phyloP scores from a whole-genome alignment of 2,113 vertebrate genomes.

The Paramisgurnus dabryanus region DNA sequence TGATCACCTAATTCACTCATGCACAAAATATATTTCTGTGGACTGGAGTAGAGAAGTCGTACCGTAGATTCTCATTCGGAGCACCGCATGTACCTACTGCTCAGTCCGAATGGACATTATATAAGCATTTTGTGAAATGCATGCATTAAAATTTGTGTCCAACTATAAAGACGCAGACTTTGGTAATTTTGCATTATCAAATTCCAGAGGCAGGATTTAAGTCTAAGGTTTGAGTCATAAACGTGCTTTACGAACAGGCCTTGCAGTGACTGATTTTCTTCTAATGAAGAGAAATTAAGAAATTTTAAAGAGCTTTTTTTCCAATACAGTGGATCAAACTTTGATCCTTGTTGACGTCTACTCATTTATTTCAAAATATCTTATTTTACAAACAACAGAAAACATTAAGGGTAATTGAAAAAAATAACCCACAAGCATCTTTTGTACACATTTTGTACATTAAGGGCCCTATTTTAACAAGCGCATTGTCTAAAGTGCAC shows the following conservation, averaged over 20 bases:
- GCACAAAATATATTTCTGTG: slow-evolving; percentile 81
- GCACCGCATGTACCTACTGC: slow-evolving; percentile 15
- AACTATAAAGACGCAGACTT: slow-evolving; percentile 1
- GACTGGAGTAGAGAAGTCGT: slow-evolving; percentile 51
- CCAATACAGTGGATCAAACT: too few relatives aligned
- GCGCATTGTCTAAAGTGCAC: too few relatives aligned
- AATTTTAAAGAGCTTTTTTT: too few relatives aligned
- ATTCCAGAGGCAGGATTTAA: background rate
- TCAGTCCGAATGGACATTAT: slow-evolving; percentile 38
- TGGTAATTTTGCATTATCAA: background rate
- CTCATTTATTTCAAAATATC: too few relatives aligned
- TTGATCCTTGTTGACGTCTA: too few relatives aligned
- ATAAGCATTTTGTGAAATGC: slow-evolving; percentile 23
- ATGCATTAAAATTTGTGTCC: slow-evolving; percentile 41
- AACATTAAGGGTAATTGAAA: too few relatives aligned
- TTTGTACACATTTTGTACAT: too few relatives aligned
- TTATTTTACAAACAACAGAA: too few relatives aligned
- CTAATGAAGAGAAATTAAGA: too few relatives aligned
- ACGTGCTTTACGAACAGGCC: too few relatives aligned
- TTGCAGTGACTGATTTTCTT: background rate
- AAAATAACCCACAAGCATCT: too few relatives aligned
- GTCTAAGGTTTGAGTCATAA: background rate
- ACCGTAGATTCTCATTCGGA: slow-evolving; percentile 44
- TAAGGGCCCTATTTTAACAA: too few relatives aligned
- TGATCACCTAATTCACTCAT: slow-evolving; percentile 85